A percentile compares a stretch with the other conserved stretches of the same genome.
Evolutionary conservation across 2,888 invertebrate species (phyloP).

Genomic region (Conus canariensis): DNA sequence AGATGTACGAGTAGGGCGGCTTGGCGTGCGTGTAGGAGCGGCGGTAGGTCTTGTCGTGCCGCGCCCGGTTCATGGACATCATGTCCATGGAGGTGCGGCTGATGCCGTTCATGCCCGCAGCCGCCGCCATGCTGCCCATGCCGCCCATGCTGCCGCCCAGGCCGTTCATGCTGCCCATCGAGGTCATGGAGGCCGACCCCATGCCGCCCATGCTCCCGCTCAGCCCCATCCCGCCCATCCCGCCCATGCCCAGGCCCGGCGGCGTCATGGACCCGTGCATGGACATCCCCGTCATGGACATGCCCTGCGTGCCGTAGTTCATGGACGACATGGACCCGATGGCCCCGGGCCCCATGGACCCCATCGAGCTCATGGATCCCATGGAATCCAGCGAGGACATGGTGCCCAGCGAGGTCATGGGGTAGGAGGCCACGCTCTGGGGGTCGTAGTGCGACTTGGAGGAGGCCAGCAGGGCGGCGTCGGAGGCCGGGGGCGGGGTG

Average conservation of each 20-base stretch:
- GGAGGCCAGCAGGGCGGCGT: slow-evolving; percentile 63
- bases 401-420: slow-evolving; percentile 50
- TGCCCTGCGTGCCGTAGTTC: slow-evolving; percentile 50
- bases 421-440: slow-evolving; percentile 57
- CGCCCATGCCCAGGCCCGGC: slow-evolving; percentile 52
- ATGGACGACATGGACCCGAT: slow-evolving; percentile 60
- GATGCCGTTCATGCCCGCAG: slow-evolving; percentile 71
- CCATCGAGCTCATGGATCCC: slow-evolving; percentile 46
- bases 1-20: slow-evolving; percentile 97
- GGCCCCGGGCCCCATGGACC: slow-evolving; percentile 59
- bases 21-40: slow-evolving; percentile 92
- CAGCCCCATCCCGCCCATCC: slow-evolving; percentile 61
- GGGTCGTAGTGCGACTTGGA: slow-evolving; percentile 63
- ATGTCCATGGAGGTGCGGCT: slow-evolving; percentile 64
- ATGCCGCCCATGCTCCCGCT: slow-evolving; percentile 60
- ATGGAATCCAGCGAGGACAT: slow-evolving; percentile 47
- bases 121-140: slow-evolving; percentile 57
- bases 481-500: slow-evolving; percentile 49
- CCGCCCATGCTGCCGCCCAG: slow-evolving; percentile 81
- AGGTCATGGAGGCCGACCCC: slow-evolving; percentile 62
- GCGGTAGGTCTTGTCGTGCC: slow-evolving; percentile 90
- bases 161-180: slow-evolving; percentile 83
- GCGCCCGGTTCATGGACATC: slow-evolving; percentile 82
- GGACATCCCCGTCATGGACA: slow-evolving; percentile 62
- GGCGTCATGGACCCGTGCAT: slow-evolving; percentile 54